Evolutionary conservation across 2,113 vertebrate genomes (phyloP).

Genomic region (Marmota flaviventris): DNA sequence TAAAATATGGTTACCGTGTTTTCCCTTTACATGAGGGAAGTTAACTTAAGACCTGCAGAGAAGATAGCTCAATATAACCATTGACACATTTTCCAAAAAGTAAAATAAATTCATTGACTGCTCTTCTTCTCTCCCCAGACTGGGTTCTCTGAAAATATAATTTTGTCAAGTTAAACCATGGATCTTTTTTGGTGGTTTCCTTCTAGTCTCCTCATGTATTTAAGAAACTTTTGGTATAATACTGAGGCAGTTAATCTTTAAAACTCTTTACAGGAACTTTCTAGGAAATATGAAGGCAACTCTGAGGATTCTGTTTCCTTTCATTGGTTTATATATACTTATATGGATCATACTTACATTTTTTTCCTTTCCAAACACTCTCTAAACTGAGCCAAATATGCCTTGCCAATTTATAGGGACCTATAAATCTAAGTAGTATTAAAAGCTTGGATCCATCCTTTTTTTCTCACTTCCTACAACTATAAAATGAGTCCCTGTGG

Average conservation of each 20-base stretch:
- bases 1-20: not conserved
- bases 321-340: constrained; percentile 41
- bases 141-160: constrained; percentile 16
- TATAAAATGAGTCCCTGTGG: not conserved
- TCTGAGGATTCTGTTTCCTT: constrained; percentile 50
- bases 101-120: not conserved
- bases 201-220: not conserved
- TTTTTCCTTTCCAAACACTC: constrained; percentile 44
- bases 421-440: constrained; percentile 52
- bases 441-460: not conserved
- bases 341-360: constrained; percentile 44
- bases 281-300: constrained; percentile 47
- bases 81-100: constrained; percentile 28
- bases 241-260: constrained; percentile 53
- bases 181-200: constrained; percentile 51
- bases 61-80: not conserved
- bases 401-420: constrained; percentile 6
- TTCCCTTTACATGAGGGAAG: not conserved
- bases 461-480: not conserved
- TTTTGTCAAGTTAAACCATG: constrained; percentile 36
- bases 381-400: constrained; percentile 49
- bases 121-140: not conserved
- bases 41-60: not conserved
- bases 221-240: constrained; percentile 47
- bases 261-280: constrained; percentile 52